Conservation (phyloP, 2,797 vertebrate genomes). For the Megalops cyprinoides region DNA sequence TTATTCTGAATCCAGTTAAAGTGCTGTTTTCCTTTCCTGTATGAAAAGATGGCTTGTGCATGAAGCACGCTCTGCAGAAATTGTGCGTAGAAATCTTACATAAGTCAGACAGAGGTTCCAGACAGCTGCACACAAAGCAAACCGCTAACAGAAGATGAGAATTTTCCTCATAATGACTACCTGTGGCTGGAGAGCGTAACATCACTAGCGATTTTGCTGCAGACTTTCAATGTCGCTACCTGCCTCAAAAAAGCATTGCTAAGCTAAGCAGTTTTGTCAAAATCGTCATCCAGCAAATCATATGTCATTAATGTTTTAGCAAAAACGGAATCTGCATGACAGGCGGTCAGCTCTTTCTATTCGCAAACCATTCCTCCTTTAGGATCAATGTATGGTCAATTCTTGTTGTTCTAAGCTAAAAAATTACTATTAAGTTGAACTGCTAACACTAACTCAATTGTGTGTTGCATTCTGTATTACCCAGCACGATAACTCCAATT, state of each 20-base stretch:
- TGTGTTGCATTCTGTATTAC: not conserved
- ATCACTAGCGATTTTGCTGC: not conserved
- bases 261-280: no score
- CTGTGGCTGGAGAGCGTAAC: not conserved
- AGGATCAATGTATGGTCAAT: not conserved
- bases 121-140: not conserved
- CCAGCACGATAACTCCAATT: not conserved
- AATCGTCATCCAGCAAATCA: no score
- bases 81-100: not conserved
- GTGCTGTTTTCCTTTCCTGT: not conserved
- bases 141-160: not conserved
- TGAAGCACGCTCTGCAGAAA: not conserved
- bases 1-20: constrained; percentile 9
- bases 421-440: not conserved
- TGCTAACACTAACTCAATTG: not conserved
- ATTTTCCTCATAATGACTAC: not conserved
- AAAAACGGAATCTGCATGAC: no score
- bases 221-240: no score
- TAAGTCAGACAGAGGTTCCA: not conserved
- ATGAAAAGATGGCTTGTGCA: not conserved
- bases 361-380: not conserved
- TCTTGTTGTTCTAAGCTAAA: not conserved
- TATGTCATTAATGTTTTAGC: no score
- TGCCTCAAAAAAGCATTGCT: no score
- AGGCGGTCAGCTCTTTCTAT: no score